These are phyloP conservation scores for Steinernema feltiae DNA, from an alignment of 1,140 invertebrate genomes.

Conservation along the genomic window DNA sequence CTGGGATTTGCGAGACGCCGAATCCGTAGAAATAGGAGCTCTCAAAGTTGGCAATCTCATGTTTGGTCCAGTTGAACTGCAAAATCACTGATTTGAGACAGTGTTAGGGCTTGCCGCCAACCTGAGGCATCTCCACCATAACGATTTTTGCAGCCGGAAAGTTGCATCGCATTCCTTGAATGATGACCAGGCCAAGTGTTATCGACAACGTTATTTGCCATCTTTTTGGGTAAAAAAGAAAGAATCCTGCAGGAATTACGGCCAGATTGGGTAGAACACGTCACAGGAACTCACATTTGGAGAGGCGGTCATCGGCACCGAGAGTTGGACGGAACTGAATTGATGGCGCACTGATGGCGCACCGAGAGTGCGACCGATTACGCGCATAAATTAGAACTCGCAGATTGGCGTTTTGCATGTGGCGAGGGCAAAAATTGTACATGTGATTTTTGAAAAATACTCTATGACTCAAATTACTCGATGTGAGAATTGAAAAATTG, in stretches of 20 bases:
- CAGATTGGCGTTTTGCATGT: no score
- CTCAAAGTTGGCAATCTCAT: slow-evolving; percentile 77
- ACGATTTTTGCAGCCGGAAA: slow-evolving; percentile 34
- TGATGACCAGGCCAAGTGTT: slow-evolving; percentile 30
- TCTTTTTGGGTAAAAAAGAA: slow-evolving; percentile 32
- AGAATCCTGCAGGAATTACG: slow-evolving; percentile 27
- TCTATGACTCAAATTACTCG: no score
- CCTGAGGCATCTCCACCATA: slow-evolving; percentile 31
- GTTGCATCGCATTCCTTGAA: slow-evolving; percentile 36
- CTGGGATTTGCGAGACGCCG: slow-evolving; percentile 91
- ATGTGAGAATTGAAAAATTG: no score
- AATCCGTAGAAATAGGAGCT: slow-evolving; percentile 98
- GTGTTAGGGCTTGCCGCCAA: slow-evolving; percentile 20
- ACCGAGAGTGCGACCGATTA: no score
- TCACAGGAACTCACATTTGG: no score
- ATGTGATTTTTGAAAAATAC: no score
- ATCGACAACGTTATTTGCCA: slow-evolving; percentile 34
- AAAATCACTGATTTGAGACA: not conserved
- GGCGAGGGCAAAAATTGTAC: no score
- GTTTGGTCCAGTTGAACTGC: slow-evolving; percentile 73
- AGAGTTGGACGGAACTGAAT: no score
- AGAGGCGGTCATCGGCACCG: no score
- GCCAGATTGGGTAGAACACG: no score
- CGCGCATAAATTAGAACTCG: no score
- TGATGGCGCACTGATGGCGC: no score